Evolutionary conservation across 2,113 vertebrate species (phyloP).

Genomic region (Lutjanus erythropterus): DNA sequence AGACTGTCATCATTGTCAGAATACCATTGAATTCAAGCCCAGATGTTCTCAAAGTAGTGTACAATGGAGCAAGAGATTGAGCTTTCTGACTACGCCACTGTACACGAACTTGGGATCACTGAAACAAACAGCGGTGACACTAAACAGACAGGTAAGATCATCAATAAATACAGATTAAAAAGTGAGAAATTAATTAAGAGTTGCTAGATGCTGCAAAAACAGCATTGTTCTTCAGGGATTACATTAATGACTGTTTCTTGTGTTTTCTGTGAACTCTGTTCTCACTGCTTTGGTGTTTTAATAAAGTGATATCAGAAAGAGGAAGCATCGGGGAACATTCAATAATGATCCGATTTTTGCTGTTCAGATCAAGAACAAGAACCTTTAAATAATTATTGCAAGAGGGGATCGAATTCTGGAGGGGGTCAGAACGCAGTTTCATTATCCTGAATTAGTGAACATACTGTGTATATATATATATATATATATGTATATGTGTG

Average conservation of each 20-base stretch:
- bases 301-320: not conserved
- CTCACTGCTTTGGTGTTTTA: not conserved
- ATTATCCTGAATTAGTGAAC: not conserved
- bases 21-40: no score
- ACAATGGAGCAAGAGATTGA: constrained; percentile 42
- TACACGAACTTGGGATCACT: rapidly evolving
- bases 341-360: not conserved
- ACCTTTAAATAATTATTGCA: not conserved
- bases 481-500: not conserved
- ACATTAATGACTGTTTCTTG: not conserved
- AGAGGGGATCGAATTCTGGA: not conserved
- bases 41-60: not conserved
- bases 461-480: not conserved
- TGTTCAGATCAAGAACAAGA: not conserved
- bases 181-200: not conserved
- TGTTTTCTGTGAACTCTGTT: not conserved
- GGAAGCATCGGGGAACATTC: not conserved
- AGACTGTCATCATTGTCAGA: not conserved
- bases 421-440: not conserved
- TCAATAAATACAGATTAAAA: not conserved
- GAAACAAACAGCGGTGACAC: not conserved
- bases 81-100: not conserved
- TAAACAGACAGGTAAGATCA: constrained; percentile 50
- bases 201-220: not conserved
- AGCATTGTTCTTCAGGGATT: not conserved